Conservation (phyloP, 2,888 invertebrate species). For the Labia minor region DNA sequence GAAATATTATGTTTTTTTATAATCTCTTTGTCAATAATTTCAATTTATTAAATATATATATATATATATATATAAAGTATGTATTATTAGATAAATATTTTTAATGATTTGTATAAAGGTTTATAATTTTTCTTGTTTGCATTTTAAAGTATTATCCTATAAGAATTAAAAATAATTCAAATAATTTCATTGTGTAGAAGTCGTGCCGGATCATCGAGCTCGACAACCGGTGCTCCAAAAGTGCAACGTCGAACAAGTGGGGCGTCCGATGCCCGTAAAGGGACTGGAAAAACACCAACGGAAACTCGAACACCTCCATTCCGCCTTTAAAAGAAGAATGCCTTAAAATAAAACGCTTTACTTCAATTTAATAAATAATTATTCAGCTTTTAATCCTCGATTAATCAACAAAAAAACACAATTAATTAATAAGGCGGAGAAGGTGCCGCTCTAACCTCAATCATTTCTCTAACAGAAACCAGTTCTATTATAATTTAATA, state of each 20-base stretch:
- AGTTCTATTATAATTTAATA: background rate
- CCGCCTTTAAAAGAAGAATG: slow-evolving; percentile 47
- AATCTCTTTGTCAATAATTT: too few species aligned
- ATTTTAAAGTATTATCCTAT: too few species aligned
- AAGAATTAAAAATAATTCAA: too few species aligned
- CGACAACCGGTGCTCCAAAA: slow-evolving; percentile 48
- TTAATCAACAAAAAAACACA: background rate
- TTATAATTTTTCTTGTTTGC: too few species aligned
- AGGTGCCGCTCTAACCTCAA: background rate
- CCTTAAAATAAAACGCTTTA: background rate
- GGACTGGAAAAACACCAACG: slow-evolving; percentile 33
- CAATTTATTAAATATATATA: too few species aligned
- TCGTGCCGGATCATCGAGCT: background rate
- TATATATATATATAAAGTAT: too few species aligned
- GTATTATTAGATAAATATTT: too few species aligned
- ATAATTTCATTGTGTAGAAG: background rate
- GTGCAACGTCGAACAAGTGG: slow-evolving; percentile 56
- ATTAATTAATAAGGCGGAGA: too few species aligned
- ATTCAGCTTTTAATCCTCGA: slow-evolving; percentile 6
- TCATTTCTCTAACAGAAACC: background rate
- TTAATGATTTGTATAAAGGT: too few species aligned
- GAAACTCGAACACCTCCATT: slow-evolving; percentile 56
- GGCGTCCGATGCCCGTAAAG: slow-evolving; percentile 47
- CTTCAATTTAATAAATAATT: background rate
- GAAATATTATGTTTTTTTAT: too few species aligned